These are phyloP conservation scores for Stomatorhinus walkeri DNA, from an alignment of 2,797 vertebrate species.

Conservation along the genomic window DNA sequence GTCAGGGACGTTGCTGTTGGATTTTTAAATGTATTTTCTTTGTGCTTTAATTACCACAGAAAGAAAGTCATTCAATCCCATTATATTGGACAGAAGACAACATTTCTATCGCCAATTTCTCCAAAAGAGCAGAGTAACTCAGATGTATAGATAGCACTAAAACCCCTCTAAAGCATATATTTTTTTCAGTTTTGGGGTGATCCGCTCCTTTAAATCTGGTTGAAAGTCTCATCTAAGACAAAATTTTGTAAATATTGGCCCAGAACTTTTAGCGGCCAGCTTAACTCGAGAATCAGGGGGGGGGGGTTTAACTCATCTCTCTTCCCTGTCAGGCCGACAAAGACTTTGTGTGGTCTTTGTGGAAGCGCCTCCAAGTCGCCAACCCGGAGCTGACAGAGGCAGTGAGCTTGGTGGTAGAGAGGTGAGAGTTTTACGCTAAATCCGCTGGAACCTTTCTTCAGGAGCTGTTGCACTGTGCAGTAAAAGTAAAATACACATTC, in stretches of 20 bases:
- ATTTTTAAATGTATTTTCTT: not conserved
- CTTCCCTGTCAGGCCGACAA: slow-evolving; percentile 76
- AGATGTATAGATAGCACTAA: not conserved
- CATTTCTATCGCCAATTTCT: not conserved
- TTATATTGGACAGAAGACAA: not conserved
- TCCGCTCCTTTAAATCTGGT: not conserved
- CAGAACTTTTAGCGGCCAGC: not conserved
- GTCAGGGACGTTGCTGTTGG: not conserved
- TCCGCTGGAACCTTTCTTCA: not conserved
- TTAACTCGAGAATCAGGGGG: not conserved
- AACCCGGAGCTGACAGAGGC: slow-evolving; percentile 82
- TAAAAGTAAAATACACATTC: not conserved
- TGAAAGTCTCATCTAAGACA: not conserved
- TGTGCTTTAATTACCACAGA: not conserved
- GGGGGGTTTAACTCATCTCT: not conserved
- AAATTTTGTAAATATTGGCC: not conserved
- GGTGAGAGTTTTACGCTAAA: slow-evolving; percentile 67
- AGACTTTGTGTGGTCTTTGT: slow-evolving; percentile 94
- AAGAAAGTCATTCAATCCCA: not conserved
- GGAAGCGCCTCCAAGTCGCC: slow-evolving; percentile 81
- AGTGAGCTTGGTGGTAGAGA: slow-evolving; percentile 79
- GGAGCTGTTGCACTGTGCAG: not conserved
- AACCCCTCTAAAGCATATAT: not conserved
- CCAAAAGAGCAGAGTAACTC: not conserved
- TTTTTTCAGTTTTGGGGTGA: not conserved